Evolutionary conservation across 2,888 invertebrate species (phyloP), one percentile per base, ranked within the genome.

Genomic region (Athrips mouffetella): DNA sequence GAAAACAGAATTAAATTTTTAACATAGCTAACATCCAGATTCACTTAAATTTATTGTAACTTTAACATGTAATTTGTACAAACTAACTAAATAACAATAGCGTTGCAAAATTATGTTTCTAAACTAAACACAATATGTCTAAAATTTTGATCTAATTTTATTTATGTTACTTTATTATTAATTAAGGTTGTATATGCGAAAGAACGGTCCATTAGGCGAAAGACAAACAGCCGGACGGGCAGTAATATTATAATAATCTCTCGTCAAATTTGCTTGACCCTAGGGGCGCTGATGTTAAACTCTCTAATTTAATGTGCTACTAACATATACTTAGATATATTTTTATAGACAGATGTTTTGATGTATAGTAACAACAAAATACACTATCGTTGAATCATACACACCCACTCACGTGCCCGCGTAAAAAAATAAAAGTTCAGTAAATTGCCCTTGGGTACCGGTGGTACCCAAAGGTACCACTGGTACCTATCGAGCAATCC

Each of bases 211-310:
- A 80, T 82, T 79, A 82, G 76, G 67, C 65, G 58, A 71, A 83
- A 80, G 72, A 76, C 70, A 85, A 85, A 84, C 80, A 85, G 57
- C 55, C 65, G 57, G 60, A 55, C 50, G 62, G 65, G 62, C 72
- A 73, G 75, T 76, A 76, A 75, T 73, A 71, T 76, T 76, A 75
- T 73, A 71, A 70, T 85, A 83, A 84, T 82, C 82, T 80, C 77
- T 75, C 64, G 58, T 73, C 75, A 80, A 81, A 80, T 79, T 79
- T 77, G 70, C 76, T 76, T 82, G 77, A 80, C 80, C 81, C 76
- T 45, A 50, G 51, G 59, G 60, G 61, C 50, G 51, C 33, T 31
- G 35, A 8, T 52, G n/a, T 16, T 63, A 70, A 73, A 62, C 66
- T 65, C 51, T 60, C 59, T 58, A 67, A 68, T 70, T 64, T 60